Conservation (phyloP, 2,888 invertebrate species). For the Leucozona laternaria region DNA sequence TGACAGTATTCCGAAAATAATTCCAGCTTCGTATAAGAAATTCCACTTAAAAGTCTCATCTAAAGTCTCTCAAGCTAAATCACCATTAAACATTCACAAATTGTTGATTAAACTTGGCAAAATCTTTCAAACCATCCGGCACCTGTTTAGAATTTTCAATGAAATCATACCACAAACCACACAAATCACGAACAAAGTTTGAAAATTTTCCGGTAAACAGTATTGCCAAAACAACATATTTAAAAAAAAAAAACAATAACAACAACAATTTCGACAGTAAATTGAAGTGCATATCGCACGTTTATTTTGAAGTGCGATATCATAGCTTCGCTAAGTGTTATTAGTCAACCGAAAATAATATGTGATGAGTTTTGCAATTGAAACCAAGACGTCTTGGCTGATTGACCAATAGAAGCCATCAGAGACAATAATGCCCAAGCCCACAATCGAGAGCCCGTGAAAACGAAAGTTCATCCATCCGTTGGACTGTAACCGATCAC, state of each 20-base stretch:
- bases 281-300: constrained; percentile 30
- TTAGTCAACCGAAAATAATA: constrained; percentile 28
- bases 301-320: constrained; percentile 5
- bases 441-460: constrained; percentile 50
- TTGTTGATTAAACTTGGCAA: constrained; percentile 7
- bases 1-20: constrained; percentile 16
- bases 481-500: constrained; percentile 32
- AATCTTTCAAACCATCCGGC: background rate
- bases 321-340: constrained; percentile 23
- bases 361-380: constrained; percentile 35
- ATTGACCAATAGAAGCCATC: background rate
- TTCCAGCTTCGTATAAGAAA: constrained; percentile 12
- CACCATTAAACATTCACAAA: constrained; percentile 5
- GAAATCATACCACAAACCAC: background rate
- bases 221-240: constrained; percentile 21
- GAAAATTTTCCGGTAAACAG: constrained; percentile 15
- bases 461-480: constrained; percentile 69
- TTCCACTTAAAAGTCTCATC: background rate
- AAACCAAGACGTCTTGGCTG: constrained; percentile 28
- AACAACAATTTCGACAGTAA: background rate
- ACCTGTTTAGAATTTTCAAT: constrained; percentile 20
- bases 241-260: background rate
- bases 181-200: constrained; percentile 18
- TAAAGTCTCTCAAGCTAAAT: background rate
- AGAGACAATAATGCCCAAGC: background rate